Conservation (phyloP, 2,113 vertebrate genomes). For the Larimichthys crocea region DNA sequence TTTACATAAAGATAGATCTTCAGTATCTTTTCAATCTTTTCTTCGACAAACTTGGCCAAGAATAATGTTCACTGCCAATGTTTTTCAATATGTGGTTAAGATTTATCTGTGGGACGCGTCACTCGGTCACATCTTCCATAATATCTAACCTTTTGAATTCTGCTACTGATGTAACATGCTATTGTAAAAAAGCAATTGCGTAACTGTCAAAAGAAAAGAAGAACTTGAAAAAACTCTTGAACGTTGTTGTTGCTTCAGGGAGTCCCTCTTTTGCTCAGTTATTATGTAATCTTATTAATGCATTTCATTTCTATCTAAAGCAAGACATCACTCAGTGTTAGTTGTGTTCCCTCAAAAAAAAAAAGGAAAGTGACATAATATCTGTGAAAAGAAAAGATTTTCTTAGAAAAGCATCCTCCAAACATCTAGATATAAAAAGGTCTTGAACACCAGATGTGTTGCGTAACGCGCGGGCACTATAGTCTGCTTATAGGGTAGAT, state of each 20-base stretch:
- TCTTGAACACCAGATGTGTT: background rate
- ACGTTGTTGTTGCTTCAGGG: conserved; percentile 43
- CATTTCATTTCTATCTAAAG: conserved; percentile 40
- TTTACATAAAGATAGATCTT: background rate
- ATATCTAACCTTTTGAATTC: background rate
- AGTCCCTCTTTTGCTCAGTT: conserved; percentile 4
- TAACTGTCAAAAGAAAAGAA: conserved; percentile 19
- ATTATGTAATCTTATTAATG: conserved; percentile 53
- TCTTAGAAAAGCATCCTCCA: background rate
- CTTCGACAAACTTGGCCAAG: background rate
- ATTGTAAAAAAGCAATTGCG: background rate
- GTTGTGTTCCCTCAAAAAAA: conserved; percentile 16
- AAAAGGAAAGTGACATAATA: conserved; percentile 6
- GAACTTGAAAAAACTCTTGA: conserved; percentile 28
- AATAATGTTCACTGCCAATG: background rate
- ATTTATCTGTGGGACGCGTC: background rate
- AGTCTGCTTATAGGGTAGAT: background rate
- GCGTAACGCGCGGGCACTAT: background rate
- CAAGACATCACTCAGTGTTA: conserved; percentile 24
- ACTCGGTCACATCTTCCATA: background rate
- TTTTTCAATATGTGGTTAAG: background rate
- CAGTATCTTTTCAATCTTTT: background rate
- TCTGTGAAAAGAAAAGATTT: conserved; percentile 17
- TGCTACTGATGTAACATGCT: conserved; percentile 36
- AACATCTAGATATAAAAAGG: conserved; percentile 9